phyloP scores from a whole-genome alignment of 2,888 invertebrate genomes.

The Chironomus tentans region DNA sequence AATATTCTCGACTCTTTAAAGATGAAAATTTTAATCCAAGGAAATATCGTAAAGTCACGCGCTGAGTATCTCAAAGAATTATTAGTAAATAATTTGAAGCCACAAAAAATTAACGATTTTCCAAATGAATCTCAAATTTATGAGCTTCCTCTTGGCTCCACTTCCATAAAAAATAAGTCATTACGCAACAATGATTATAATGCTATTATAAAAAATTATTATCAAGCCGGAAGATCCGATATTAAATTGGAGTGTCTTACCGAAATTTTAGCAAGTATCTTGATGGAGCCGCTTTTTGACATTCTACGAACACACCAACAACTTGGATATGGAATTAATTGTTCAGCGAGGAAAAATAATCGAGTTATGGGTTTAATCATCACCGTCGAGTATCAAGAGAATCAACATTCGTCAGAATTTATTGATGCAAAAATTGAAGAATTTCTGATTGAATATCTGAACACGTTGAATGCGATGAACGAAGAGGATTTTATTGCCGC shows the following conservation, averaged over 20 bases:
- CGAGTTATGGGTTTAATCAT: constrained; percentile 73
- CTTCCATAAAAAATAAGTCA: constrained; percentile 55
- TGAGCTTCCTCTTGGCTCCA: constrained; percentile 58
- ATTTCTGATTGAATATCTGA: constrained; percentile 56
- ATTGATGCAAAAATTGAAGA: constrained; percentile 63
- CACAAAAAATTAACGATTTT: not conserved
- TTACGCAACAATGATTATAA: constrained; percentile 67
- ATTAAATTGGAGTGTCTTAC: constrained; percentile 54
- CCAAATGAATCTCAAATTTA: constrained; percentile 39
- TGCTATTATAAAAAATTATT: constrained; percentile 77
- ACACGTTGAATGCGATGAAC: constrained; percentile 49
- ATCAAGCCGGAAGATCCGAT: constrained; percentile 61
- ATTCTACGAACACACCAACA: constrained; percentile 78
- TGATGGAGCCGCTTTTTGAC: constrained; percentile 84
- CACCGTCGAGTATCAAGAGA: constrained; percentile 68
- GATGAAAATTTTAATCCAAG: constrained; percentile 68
- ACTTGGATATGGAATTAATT: constrained; percentile 76
- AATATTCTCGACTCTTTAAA: constrained; percentile 54
- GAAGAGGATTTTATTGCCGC: constrained; percentile 52
- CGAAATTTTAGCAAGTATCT: constrained; percentile 70
- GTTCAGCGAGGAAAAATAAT: constrained; percentile 59
- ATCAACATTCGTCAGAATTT: constrained; percentile 56
- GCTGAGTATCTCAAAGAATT: constrained; percentile 51
- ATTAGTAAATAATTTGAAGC: constrained; percentile 47
- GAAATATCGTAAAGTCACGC: constrained; percentile 61